Conservation (phyloP, 2,113 vertebrate species). For the Embiotoca jacksoni region DNA sequence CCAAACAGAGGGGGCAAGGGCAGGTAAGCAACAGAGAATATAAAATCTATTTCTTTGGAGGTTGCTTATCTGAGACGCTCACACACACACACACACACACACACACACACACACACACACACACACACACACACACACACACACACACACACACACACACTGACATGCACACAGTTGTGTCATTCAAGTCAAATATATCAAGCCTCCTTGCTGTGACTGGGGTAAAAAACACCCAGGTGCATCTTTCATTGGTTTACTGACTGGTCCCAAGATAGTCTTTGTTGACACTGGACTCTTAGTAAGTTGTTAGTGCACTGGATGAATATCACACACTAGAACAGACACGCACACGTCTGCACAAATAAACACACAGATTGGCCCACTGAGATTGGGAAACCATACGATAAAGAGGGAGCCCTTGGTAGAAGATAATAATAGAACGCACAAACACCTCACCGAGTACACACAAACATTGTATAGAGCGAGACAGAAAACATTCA, state of each 20-base stretch:
- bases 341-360: conserved; percentile 20
- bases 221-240: conserved; percentile 25
- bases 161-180: conserved; percentile 12
- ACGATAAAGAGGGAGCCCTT: conserved; percentile 13
- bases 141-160: conserved; percentile 7
- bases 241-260: conserved; percentile 33
- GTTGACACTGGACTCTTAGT: conserved; percentile 52
- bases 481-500: conserved; percentile 34
- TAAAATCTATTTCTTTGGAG: conserved; percentile 30
- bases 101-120: too few species aligned
- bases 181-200: conserved; percentile 47
- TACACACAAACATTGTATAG: conserved; percentile 22
- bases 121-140: too few species aligned
- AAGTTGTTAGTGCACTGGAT: conserved; percentile 34
- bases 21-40: conserved; percentile 30
- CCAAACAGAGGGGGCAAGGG: conserved; percentile 1
- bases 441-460: neutral
- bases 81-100: conserved; percentile 7
- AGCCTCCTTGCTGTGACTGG: conserved; percentile 17
- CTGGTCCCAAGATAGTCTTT: conserved; percentile 41
- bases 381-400: conserved; percentile 27
- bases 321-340: conserved; percentile 21
- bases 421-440: conserved; percentile 39
- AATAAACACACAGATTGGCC: conserved; percentile 34
- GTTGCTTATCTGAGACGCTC: neutral